Conservation (phyloP, 2,888 invertebrate species). For the Suillia variegata region DNA sequence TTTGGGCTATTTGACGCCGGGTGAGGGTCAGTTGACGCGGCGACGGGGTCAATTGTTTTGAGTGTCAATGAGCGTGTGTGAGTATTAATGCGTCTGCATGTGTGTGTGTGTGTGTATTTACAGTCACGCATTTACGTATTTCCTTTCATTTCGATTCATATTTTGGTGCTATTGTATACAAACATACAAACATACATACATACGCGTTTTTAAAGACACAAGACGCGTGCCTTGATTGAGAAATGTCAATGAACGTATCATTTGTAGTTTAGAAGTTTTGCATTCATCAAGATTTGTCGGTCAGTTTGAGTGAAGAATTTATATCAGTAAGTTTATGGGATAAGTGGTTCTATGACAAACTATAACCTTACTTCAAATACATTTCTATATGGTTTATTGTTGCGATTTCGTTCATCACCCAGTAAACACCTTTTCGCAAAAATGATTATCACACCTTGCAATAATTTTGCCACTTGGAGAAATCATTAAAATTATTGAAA, state of each 20-base stretch:
- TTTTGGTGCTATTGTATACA: background rate
- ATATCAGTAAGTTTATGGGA: too few species aligned
- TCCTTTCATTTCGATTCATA: background rate
- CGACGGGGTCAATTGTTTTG: conserved; percentile 14
- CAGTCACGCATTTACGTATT: background rate
- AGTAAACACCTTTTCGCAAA: background rate
- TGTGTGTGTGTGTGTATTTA: too few species aligned
- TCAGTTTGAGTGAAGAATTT: background rate
- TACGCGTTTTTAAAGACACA: too few species aligned
- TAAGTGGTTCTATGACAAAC: too few species aligned
- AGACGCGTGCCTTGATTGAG: background rate
- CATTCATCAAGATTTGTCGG: background rate
- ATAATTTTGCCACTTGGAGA: background rate
- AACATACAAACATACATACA: too few species aligned
- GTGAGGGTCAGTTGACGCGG: background rate
- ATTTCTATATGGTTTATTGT: too few species aligned
- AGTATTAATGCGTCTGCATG: background rate
- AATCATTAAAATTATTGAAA: too few species aligned
- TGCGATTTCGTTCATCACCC: too few species aligned
- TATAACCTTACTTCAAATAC: too few species aligned
- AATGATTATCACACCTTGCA: background rate
- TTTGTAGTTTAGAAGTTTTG: background rate
- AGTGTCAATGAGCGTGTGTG: background rate
- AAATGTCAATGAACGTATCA: background rate
- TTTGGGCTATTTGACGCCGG: background rate